Percentiles rank a stretch among this genome's conserved stretches.
These are phyloP conservation scores for Ectemnius cavifrons DNA, from an alignment of 2,888 invertebrate species.

Conservation along the genomic window DNA sequence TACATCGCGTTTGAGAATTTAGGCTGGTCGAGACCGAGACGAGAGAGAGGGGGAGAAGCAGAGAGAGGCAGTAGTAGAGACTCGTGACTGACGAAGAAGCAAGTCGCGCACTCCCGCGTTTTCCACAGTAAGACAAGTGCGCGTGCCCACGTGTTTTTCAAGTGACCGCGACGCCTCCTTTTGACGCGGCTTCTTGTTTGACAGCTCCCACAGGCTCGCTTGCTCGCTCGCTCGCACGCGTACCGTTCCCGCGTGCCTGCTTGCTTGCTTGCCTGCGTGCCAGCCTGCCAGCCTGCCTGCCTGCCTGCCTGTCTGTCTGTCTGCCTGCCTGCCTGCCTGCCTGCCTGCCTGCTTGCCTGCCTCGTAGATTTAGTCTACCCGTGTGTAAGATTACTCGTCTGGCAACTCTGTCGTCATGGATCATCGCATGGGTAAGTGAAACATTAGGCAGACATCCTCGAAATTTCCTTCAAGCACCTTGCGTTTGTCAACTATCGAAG, in stretches of 20 bases:
- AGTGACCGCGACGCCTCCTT: background rate
- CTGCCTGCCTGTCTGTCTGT: slow-evolving; percentile 6
- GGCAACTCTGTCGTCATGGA: background rate
- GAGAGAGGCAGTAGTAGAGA: too few species aligned
- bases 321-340: slow-evolving; percentile 6
- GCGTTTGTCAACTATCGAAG: too few species aligned
- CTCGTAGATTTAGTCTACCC: background rate
- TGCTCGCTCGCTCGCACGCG: slow-evolving; percentile 12
- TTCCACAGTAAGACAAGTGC: background rate
- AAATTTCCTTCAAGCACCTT: too few species aligned
- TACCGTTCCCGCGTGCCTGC: slow-evolving; percentile 11
- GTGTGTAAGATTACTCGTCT: background rate
- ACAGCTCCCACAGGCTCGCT: slow-evolving; percentile 39
- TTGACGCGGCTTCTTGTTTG: slow-evolving; percentile 36
- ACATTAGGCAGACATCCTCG: background rate
- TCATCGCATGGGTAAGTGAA: slow-evolving; percentile 4
- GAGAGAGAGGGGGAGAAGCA: too few species aligned
- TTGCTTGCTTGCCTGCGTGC: background rate
- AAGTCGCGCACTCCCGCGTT: background rate
- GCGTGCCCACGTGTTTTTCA: slow-evolving; percentile 2
- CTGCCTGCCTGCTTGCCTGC: too few species aligned
- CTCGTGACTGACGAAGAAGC: too few species aligned
- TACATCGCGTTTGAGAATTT: too few species aligned
- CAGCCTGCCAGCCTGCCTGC: background rate
- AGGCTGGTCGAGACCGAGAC: too few species aligned